Evolutionary conservation across 2,797 vertebrate genomes (phyloP).

Genomic region (Rhynchonycteris naso): DNA sequence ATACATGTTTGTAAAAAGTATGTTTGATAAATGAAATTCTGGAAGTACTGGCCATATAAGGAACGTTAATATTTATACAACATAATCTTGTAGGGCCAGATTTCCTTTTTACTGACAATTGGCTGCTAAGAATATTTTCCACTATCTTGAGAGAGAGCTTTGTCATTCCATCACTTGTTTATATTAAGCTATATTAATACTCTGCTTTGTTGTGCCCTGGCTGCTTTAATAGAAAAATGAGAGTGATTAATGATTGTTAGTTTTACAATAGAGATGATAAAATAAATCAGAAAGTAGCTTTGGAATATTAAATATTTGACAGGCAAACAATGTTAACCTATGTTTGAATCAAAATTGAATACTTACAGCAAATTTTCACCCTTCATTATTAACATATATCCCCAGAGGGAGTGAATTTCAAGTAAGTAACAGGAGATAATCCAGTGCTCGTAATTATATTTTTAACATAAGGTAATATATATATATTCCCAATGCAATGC

Average conservation of each 20-base stretch:
- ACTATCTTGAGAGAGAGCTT: slow-evolving; percentile 3
- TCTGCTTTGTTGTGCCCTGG: slow-evolving; percentile 23
- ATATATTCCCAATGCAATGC: neutral
- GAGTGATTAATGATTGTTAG: slow-evolving; percentile 57
- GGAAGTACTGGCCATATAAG: slow-evolving; percentile 19
- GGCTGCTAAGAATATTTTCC: neutral
- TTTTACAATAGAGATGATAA: slow-evolving; percentile 53
- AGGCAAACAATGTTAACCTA: slow-evolving; percentile 24
- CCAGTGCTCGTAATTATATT: neutral
- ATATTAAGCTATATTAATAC: slow-evolving; percentile 51
- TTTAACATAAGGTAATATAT: neutral
- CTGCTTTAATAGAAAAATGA: slow-evolving; percentile 64
- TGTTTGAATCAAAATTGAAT: slow-evolving; percentile 32
- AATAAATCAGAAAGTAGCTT: slow-evolving; percentile 34
- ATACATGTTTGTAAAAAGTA: slow-evolving; percentile 57
- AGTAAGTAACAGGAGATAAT: neutral
- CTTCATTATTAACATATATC: slow-evolving; percentile 1
- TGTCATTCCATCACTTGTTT: neutral
- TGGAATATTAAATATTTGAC: slow-evolving; percentile 2
- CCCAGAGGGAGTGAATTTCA: slow-evolving; percentile 25
- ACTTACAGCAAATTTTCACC: neutral
- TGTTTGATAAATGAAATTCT: slow-evolving; percentile 68
- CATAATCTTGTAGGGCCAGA: slow-evolving; percentile 5
- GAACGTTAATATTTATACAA: slow-evolving; percentile 58
- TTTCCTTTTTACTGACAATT: slow-evolving; percentile 27